Conservation (phyloP, 1,140 invertebrate species). For the Nomia melanderi region DNA sequence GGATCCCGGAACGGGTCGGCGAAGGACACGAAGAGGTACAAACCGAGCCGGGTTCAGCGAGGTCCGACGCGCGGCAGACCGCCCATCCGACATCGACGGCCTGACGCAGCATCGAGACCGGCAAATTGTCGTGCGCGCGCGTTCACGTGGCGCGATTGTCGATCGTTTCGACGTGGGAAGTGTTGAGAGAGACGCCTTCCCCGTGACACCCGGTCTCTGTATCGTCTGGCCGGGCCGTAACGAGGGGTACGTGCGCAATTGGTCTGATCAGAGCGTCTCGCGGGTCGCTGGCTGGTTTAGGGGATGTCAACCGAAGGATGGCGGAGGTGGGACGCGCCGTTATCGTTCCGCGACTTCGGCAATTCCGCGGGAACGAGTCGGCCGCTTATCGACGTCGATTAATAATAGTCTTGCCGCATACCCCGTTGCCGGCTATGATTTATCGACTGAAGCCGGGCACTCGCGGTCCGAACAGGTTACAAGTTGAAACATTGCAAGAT, state of each 20-base stretch:
- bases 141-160: slow-evolving; percentile 32
- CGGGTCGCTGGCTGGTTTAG: not conserved
- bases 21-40: slow-evolving; percentile 48
- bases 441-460: slow-evolving; percentile 19
- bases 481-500: slow-evolving; percentile 43
- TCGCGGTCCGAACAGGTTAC: slow-evolving; percentile 38
- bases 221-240: slow-evolving; percentile 13
- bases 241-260: slow-evolving; percentile 41
- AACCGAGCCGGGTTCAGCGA: slow-evolving; percentile 3
- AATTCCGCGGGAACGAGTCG: slow-evolving; percentile 26
- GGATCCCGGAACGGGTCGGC: slow-evolving; percentile 39
- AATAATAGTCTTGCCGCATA: slow-evolving; percentile 28
- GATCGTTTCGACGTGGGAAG: slow-evolving; percentile 21
- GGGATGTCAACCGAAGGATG: too few relatives aligned
- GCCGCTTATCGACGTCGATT: slow-evolving; percentile 44
- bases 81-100: slow-evolving; percentile 72
- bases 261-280: slow-evolving; percentile 19
- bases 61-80: slow-evolving; percentile 44
- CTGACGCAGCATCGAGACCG: slow-evolving; percentile 74
- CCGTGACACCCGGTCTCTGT: slow-evolving; percentile 23
- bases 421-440: slow-evolving; percentile 37
- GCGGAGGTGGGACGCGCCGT: not conserved
- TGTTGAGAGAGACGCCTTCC: slow-evolving; percentile 21
- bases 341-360: slow-evolving; percentile 40
- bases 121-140: slow-evolving; percentile 72